Conservation (phyloP, 2,797 vertebrate species). For the Micrastur ruficollis region DNA sequence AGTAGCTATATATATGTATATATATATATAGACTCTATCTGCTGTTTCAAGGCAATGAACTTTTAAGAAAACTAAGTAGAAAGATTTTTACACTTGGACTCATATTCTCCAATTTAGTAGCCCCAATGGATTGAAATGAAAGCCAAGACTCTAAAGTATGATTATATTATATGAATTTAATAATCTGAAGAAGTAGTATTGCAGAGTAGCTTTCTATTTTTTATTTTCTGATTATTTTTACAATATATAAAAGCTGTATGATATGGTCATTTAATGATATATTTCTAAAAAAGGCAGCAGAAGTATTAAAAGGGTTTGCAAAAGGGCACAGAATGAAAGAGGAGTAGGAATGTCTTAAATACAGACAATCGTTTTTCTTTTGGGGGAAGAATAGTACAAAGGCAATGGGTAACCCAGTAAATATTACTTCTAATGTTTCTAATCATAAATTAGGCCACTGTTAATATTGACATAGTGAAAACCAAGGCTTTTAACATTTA, state of each 20-base stretch:
- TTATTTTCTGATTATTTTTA: constrained; percentile 4
- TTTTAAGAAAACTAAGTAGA: not conserved
- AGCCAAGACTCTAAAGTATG: not conserved
- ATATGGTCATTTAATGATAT: not conserved
- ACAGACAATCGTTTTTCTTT: not conserved
- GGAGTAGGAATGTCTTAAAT: not conserved
- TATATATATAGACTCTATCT: not conserved
- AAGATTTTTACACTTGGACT: not conserved
- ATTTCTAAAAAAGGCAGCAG: not conserved
- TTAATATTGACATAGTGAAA: not conserved
- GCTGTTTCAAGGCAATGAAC: not conserved
- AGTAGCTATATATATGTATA: not conserved
- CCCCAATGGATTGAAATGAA: not conserved
- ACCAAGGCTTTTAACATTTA: not conserved
- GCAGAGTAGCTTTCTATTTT: not conserved
- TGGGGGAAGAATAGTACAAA: not conserved
- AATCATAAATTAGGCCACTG: not conserved
- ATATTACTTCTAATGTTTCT: not conserved
- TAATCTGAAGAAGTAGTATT: not conserved
- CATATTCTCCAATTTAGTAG: not conserved
- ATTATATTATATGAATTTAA: not conserved
- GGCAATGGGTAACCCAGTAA: not conserved
- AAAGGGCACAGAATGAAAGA: not conserved
- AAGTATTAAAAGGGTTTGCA: not conserved
- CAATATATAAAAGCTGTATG: not conserved